Evolutionary conservation across 2,113 vertebrate species (phyloP).

Genomic region (Regulus satrapa): DNA sequence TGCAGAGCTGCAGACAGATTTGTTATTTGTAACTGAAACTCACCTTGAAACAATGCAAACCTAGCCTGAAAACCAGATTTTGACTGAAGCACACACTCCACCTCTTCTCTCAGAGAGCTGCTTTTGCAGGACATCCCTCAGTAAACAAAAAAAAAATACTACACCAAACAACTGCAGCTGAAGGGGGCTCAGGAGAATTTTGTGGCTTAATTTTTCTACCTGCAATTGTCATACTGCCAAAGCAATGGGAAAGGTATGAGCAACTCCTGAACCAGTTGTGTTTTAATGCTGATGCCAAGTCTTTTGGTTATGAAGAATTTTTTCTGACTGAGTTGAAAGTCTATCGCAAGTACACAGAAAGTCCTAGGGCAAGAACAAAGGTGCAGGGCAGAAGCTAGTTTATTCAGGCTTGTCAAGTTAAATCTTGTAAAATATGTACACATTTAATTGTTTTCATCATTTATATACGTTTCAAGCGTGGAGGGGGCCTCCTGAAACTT

Average conservation of each 20-base stretch:
- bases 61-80: neutral
- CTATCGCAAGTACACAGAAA: conserved; percentile 39
- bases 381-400: conserved; percentile 53
- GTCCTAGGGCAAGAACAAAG: conserved; percentile 64
- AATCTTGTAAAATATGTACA: conserved; percentile 63
- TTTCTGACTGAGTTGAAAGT: conserved; percentile 51
- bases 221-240: conserved; percentile 9
- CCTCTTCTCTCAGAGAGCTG: neutral
- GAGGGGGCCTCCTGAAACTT: conserved; percentile 8
- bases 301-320: conserved; percentile 40
- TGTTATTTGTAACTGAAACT: neutral
- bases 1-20: neutral
- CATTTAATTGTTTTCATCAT: conserved; percentile 60
- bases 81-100: neutral
- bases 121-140: neutral
- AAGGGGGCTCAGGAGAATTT: neutral
- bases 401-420: conserved; percentile 65
- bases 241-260: conserved; percentile 37
- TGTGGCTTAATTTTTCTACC: conserved; percentile 6
- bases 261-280: conserved; percentile 37
- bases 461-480: neutral
- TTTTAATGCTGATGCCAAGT: conserved; percentile 46
- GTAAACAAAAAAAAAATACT: no score
- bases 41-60: neutral
- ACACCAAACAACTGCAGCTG: neutral